Conservation (phyloP, 2,113 vertebrate genomes). For the Salvelinus fontinalis region DNA sequence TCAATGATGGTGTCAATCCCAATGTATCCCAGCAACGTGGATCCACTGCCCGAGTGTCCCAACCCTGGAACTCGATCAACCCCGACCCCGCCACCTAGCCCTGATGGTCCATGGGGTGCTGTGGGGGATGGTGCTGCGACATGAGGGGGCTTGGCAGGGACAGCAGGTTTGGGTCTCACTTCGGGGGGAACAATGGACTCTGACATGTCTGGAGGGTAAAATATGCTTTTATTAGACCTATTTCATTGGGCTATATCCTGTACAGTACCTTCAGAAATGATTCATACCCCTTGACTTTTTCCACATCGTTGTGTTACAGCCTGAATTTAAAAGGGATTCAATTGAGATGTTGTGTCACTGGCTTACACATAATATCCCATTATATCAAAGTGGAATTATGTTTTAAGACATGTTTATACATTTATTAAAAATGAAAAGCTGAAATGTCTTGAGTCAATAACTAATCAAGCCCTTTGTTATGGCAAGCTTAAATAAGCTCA, state of each 20-base stretch:
- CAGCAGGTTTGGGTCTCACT: conserved; percentile 86
- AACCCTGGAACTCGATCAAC: conserved; percentile 40
- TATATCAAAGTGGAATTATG: no score
- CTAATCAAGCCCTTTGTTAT: no score
- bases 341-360: no score
- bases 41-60: conserved; percentile 47
- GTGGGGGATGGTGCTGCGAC: conserved; percentile 71
- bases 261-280: not conserved
- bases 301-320: no score
- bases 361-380: no score
- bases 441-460: no score
- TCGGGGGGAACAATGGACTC: conserved; percentile 87
- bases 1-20: conserved; percentile 97
- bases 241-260: not conserved
- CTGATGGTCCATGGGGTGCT: conserved; percentile 40
- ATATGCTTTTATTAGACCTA: not conserved
- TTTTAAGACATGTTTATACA: no score
- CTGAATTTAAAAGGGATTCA: no score
- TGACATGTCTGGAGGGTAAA: conserved; percentile 84
- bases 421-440: no score
- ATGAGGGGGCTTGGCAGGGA: conserved; percentile 90
- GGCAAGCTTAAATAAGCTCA: no score
- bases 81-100: not conserved
- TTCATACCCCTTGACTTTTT: not conserved
- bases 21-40: conserved; percentile 87